These are phyloP conservation scores for Amblyornis subalaris DNA, from an alignment of 2,113 vertebrate species.

Conservation along the genomic window DNA sequence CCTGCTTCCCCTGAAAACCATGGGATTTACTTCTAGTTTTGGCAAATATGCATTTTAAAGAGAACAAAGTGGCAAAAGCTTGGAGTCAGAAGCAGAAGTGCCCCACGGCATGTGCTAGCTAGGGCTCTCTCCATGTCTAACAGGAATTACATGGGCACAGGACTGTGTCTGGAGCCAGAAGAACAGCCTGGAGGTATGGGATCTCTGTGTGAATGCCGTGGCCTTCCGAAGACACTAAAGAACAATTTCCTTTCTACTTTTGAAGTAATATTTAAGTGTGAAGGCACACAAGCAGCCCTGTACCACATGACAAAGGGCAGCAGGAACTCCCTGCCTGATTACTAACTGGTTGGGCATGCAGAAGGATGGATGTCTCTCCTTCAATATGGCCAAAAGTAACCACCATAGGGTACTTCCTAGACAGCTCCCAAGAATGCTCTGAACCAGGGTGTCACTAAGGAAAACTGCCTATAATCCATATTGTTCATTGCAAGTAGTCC, in stretches of 20 bases:
- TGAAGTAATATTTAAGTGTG: not conserved
- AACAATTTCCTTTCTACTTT: not conserved
- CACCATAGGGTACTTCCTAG: not conserved
- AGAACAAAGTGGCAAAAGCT: not conserved
- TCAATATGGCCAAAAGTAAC: not conserved
- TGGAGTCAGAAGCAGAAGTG: not conserved
- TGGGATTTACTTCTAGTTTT: not conserved
- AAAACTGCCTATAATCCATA: not conserved
- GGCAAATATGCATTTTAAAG: not conserved
- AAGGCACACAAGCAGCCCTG: not conserved
- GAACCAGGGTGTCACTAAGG: not conserved
- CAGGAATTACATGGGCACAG: not conserved
- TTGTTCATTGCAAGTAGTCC: not conserved
- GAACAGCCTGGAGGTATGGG: not conserved
- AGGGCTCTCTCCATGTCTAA: not conserved
- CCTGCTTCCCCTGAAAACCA: not conserved
- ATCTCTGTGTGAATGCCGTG: not conserved
- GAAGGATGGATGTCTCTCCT: not conserved
- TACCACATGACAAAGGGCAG: not conserved
- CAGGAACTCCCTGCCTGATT: not conserved
- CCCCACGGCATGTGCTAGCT: accelerated
- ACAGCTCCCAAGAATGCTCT: not conserved
- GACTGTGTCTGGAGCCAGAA: not conserved
- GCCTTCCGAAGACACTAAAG: not conserved
- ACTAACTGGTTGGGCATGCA: not conserved